Percentiles rank a stretch among this genome's conserved stretches.
Conservation (phyloP, 2,113 vertebrate species). For the Cathartes aura region DNA sequence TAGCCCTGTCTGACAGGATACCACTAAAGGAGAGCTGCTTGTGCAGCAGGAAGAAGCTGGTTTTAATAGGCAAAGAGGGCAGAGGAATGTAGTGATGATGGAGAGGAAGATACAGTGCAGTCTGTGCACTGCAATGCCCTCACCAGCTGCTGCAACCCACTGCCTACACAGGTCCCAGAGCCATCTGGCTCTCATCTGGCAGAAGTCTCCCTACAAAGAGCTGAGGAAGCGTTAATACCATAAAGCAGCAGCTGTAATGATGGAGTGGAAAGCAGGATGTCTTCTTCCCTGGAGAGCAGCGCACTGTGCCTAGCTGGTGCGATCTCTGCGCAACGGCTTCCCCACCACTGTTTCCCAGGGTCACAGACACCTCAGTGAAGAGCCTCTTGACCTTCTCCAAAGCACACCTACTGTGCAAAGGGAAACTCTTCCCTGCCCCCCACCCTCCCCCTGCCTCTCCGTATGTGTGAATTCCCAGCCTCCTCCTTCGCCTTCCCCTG, state of each 20-base stretch:
- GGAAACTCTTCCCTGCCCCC: neutral
- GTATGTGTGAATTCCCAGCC: neutral
- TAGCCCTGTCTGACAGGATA: neutral
- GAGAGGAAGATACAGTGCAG: neutral
- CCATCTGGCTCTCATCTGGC: slow-evolving; percentile 5
- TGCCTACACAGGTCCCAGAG: neutral
- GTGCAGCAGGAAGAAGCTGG: neutral
- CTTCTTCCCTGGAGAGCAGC: neutral
- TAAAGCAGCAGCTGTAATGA: neutral
- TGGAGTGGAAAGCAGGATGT: neutral
- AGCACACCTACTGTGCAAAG: neutral
- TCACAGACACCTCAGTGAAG: neutral
- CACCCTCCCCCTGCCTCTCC: neutral
- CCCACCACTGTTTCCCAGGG: neutral
- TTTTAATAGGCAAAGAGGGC: neutral
- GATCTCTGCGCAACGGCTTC: neutral
- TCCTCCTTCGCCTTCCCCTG: neutral
- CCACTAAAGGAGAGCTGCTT: neutral
- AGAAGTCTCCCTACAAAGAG: neutral
- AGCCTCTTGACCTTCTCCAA: neutral
- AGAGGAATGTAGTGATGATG: neutral
- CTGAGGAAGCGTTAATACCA: neutral
- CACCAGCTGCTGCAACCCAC: neutral
- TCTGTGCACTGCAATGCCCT: neutral
- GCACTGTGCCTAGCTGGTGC: neutral